phyloP scores from a whole-genome alignment of 2,113 vertebrate genomes.

The Cyphomyrus plagiostoma region DNA sequence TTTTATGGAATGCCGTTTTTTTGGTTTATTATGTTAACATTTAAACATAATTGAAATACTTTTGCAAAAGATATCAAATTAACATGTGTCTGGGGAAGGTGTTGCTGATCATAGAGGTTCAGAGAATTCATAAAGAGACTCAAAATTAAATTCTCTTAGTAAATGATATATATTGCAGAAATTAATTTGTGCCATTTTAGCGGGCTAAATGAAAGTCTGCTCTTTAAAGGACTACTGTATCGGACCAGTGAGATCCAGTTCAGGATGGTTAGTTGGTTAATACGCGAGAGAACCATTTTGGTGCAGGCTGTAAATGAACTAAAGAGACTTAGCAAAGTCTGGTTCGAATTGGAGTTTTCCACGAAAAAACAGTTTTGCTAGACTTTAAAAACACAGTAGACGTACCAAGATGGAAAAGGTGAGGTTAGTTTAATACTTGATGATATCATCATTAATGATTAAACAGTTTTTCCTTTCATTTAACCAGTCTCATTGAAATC shows the following conservation, averaged over 20 bases:
- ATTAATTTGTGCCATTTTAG: not conserved
- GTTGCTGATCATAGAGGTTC: not conserved
- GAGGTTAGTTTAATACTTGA: not conserved
- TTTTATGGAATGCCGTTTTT: not conserved
- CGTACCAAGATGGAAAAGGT: not conserved
- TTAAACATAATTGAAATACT: not conserved
- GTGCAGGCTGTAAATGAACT: not conserved
- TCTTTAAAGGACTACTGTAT: not conserved
- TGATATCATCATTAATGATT: not conserved
- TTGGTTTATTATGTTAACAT: not conserved
- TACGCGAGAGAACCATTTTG: not conserved
- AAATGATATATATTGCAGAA: not conserved
- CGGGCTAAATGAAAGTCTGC: not conserved
- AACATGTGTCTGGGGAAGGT: not conserved
- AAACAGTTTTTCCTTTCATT: not conserved
- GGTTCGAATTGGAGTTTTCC: not conserved
- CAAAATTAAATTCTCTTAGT: not conserved
- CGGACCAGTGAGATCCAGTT: not conserved
- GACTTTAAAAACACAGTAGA: not conserved
- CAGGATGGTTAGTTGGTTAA: not conserved
- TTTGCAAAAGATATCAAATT: not conserved
- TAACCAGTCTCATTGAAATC: not conserved
- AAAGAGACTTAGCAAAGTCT: not conserved
- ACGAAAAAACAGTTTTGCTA: not conserved
- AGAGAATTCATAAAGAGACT: not conserved